Evolutionary conservation across 1,140 invertebrate species (phyloP).

Genomic region (Eriosoma lanigerum): DNA sequence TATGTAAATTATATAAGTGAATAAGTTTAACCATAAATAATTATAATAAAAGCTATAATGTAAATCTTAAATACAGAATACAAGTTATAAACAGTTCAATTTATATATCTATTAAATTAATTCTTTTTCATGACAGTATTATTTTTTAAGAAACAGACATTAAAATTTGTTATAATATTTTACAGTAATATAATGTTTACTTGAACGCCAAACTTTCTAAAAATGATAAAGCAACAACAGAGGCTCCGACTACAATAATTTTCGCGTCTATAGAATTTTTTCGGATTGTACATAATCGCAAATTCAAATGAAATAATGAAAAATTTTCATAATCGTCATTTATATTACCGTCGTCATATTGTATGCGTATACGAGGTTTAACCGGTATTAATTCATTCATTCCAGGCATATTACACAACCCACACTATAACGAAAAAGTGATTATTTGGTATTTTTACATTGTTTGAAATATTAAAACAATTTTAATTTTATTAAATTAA

Average conservation of each 20-base stretch:
- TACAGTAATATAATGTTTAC: conserved; percentile 57
- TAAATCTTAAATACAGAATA: too few species aligned
- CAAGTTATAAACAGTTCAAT: too few species aligned
- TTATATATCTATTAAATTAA: too few species aligned
- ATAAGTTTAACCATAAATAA: too few species aligned
- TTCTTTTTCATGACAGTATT: too few species aligned
- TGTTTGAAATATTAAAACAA: too few species aligned
- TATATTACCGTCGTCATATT: not conserved
- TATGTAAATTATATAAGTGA: too few species aligned
- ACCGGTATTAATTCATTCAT: conserved; percentile 24
- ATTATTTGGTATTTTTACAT: too few species aligned
- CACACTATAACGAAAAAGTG: not conserved
- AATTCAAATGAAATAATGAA: conserved; percentile 21
- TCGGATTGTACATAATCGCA: conserved; percentile 55
- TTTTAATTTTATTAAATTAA: too few species aligned
- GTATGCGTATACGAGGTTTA: conserved; percentile 6
- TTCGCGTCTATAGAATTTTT: conserved; percentile 63
- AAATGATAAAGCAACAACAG: conserved; percentile 69
- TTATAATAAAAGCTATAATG: too few species aligned
- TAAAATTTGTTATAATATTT: not conserved
- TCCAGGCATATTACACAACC: not conserved
- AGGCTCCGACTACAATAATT: conserved; percentile 75
- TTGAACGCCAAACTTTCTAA: conserved; percentile 68
- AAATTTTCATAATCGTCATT: not conserved
- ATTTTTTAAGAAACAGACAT: too few species aligned